These are phyloP conservation scores for Sprattus sprattus DNA, from an alignment of 2,113 vertebrate species.

Conservation along the genomic window DNA sequence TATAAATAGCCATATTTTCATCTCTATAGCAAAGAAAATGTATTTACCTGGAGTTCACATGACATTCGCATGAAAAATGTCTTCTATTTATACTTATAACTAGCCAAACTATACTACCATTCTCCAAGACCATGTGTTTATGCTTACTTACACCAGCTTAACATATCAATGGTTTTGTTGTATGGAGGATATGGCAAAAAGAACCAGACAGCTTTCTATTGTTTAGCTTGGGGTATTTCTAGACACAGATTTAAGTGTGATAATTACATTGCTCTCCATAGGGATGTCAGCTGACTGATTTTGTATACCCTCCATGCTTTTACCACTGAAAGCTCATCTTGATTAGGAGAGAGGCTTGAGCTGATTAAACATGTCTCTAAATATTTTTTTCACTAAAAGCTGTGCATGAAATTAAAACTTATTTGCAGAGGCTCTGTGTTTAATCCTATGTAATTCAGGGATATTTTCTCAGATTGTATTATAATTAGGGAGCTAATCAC, in stretches of 20 bases:
- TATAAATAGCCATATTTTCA: neutral
- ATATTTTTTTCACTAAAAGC: conserved; percentile 36
- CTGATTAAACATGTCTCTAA: conserved; percentile 44
- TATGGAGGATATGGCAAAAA: neutral
- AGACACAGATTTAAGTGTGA: neutral
- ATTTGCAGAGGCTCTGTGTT: conserved; percentile 43
- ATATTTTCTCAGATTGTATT: conserved; percentile 34
- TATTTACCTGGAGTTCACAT: neutral
- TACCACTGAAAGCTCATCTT: conserved; percentile 2
- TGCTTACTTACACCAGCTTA: neutral
- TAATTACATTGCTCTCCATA: neutral
- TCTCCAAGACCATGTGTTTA: neutral
- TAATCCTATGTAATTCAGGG: conserved; percentile 42
- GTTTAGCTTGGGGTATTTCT: neutral
- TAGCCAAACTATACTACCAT: neutral
- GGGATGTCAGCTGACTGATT: neutral
- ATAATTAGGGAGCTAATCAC: conserved; percentile 15
- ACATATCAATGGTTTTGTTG: neutral
- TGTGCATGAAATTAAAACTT: conserved; percentile 50
- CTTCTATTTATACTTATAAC: neutral
- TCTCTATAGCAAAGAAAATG: too few species aligned
- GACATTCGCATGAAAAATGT: neutral
- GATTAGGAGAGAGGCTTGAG: conserved; percentile 39
- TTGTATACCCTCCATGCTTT: neutral
- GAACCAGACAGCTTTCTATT: neutral